Evolutionary conservation across 2,888 invertebrate species (phyloP).

Genomic region (Cataglyphis altisquamis): DNA sequence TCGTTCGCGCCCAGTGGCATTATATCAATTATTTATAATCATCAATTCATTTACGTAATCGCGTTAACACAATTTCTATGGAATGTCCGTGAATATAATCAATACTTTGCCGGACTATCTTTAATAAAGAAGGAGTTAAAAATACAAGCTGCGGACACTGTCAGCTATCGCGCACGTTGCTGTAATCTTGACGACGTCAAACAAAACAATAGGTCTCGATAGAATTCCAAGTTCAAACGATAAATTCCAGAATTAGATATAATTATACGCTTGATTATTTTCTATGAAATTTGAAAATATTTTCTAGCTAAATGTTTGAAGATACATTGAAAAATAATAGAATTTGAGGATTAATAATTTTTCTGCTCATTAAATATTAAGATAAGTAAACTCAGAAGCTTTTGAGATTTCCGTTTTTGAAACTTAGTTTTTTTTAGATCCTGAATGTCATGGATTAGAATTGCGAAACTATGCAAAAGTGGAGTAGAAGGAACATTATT

Average conservation of each 20-base stretch:
- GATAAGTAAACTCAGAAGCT: not conserved
- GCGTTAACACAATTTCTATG: slow-evolving; percentile 47
- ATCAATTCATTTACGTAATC: slow-evolving; percentile 51
- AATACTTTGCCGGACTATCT: slow-evolving; percentile 51
- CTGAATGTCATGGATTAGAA: not conserved
- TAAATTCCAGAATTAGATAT: not conserved
- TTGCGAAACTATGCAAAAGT: not conserved
- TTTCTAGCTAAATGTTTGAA: not conserved
- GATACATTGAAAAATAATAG: not conserved
- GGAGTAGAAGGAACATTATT: slow-evolving; percentile 6
- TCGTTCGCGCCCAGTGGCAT: slow-evolving; percentile 6
- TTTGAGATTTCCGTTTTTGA: not conserved
- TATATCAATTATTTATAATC: not conserved
- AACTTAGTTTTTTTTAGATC: not conserved
- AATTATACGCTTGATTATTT: not conserved
- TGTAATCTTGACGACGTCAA: slow-evolving; percentile 24
- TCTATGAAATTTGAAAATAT: not conserved
- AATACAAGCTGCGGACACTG: slow-evolving; percentile 24
- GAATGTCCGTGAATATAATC: slow-evolving; percentile 41
- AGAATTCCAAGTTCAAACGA: not conserved
- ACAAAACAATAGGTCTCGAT: slow-evolving; percentile 8
- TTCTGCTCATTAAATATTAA: not conserved
- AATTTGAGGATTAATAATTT: not conserved
- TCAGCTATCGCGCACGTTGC: not conserved
- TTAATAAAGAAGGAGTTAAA: slow-evolving; percentile 46